phyloP scores from a whole-genome alignment of 2,888 invertebrate species.

The Lysandra coridon region DNA sequence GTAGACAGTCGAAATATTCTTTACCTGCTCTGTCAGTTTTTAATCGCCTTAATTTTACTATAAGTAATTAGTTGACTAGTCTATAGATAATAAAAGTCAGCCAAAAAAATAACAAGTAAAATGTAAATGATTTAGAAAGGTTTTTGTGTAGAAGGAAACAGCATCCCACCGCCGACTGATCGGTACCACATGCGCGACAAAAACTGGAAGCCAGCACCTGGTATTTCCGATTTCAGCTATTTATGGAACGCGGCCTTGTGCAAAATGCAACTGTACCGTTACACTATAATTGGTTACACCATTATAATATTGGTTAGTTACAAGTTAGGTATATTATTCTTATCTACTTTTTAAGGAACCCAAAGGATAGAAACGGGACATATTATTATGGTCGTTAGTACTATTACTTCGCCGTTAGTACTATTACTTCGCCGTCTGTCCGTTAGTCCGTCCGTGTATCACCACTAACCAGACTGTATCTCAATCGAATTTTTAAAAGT shows the following conservation, averaged over 20 bases:
- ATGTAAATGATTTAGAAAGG: neutral
- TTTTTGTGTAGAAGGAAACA: slow-evolving; percentile 4
- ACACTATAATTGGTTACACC: neutral
- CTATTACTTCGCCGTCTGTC: no score
- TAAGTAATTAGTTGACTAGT: no score
- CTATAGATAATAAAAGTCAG: no score
- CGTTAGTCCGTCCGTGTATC: no score
- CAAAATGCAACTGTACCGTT: neutral
- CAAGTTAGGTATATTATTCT: neutral
- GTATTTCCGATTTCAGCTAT: slow-evolving; percentile 56
- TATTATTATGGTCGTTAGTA: no score
- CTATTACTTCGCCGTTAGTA: no score
- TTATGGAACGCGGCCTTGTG: slow-evolving; percentile 32
- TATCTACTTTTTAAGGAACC: neutral
- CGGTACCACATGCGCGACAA: slow-evolving; percentile 60
- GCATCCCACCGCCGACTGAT: slow-evolving; percentile 53
- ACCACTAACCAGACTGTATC: no score
- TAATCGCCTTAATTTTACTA: no score
- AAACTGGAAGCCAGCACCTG: slow-evolving; percentile 57
- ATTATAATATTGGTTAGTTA: neutral
- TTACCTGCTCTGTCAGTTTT: no score
- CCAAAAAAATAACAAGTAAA: neutral
- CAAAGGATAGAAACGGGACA: neutral
- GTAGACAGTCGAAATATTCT: no score
- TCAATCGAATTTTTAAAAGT: no score